Base-by-base conservation (phyloP, 2,113 vertebrate species). In the Zosterops hypoxanthus region DNA sequence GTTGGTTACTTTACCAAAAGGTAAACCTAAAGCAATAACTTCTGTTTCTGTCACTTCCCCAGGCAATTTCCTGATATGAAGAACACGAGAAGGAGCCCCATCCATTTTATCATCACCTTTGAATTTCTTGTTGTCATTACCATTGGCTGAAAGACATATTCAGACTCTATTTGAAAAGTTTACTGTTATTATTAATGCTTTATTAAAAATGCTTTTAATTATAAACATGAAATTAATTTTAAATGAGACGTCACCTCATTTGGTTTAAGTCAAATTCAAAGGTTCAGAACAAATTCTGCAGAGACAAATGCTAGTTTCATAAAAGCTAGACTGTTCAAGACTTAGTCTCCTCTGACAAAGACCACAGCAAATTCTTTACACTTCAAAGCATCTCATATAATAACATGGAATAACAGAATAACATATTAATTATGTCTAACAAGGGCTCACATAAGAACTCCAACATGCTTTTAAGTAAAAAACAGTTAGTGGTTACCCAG, bases 1-100 rank as follows among this genome's bases (percentile, higher is more conserved):
- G 95, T 99, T 99, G 89, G 99, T 99, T 95, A 99, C 99, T 97
- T 99, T 99, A 84, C 99, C 99, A 94, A 99, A 99, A 82, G 99
- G 99, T 88, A 99, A 98, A 59, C 99, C 99, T 76, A 99, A 98
- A 93, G 99, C 99, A 90, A 99, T 99, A 96, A 99, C 99, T 98
- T 99, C 99, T 5, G 99, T 99, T 95, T 99, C 99, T 15, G 99
- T 99, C 70, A 99, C 99, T 97, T 99, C 99, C 59, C 98, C 99
- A 85, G 99, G 99, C 88, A 99, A 98, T 91, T 99, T 99, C 90
- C 99, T 97, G 96, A 99, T 99, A 98, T 99, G 99, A 80, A 99
- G 99, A 72, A 99, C 99, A 75, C 99, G 99, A 52, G 99, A 99
- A 46, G 99, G 99, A 25, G 98, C 97, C 57, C 99, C 98, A 91